Conservation (phyloP, 2,113 vertebrate species). For the Hydropotes inermis region DNA sequence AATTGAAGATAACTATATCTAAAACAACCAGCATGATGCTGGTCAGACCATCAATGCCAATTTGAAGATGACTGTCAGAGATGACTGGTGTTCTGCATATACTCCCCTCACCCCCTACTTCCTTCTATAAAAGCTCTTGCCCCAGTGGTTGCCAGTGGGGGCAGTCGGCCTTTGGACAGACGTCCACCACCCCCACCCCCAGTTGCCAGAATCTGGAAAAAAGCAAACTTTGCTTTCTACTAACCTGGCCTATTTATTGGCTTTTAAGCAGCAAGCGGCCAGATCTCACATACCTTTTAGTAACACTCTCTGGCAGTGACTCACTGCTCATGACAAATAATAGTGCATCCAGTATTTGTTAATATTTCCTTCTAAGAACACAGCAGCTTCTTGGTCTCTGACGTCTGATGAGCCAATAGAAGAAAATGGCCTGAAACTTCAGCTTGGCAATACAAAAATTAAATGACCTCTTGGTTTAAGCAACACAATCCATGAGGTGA, state of each 20-base stretch:
- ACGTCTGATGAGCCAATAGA: not conserved
- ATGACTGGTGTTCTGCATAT: not conserved
- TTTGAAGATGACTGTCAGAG: not conserved
- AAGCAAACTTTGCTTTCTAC: not conserved
- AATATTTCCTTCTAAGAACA: constrained; percentile 32
- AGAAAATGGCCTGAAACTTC: not conserved
- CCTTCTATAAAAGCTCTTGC: not conserved
- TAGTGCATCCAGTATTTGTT: not conserved
- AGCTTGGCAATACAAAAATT: not conserved
- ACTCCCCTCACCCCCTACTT: not conserved
- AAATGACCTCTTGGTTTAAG: not conserved
- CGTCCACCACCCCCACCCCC: not conserved
- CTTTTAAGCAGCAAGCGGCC: not conserved
- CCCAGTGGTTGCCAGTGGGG: not conserved
- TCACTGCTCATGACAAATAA: not conserved
- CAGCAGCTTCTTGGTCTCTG: constrained; percentile 6
- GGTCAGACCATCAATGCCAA: not conserved
- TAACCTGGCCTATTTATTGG: not conserved
- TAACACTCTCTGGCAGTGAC: not conserved
- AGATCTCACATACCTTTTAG: not conserved
- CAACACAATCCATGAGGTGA: not conserved
- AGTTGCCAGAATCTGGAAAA: not conserved
- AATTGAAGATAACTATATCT: not conserved
- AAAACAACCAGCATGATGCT: not conserved
- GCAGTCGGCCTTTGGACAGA: not conserved